These are phyloP conservation scores for Tetrapedia diversipes DNA, from an alignment of 2,888 invertebrate species.

Conservation along the genomic window DNA sequence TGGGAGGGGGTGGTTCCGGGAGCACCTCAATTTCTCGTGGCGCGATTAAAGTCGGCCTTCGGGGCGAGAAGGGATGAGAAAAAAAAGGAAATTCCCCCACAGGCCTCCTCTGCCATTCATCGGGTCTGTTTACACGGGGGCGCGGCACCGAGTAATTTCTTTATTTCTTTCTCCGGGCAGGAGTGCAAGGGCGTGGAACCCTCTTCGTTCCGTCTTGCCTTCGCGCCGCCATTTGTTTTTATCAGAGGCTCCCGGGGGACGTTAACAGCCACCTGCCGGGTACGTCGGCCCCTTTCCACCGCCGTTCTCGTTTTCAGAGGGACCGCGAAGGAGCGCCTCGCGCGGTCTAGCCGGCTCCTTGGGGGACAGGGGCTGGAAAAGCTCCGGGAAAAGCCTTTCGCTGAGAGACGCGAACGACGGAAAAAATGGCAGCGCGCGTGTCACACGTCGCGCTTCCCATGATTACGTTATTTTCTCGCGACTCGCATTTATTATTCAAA, in stretches of 20 bases:
- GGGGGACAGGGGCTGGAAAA: constrained; percentile 45
- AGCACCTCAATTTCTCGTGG: constrained; percentile 40
- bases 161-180: constrained; percentile 77
- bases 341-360: constrained; percentile 37
- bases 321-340: constrained; percentile 18
- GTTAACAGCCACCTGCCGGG: constrained; percentile 70
- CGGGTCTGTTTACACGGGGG: constrained; percentile 67
- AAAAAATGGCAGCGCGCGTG: constrained; percentile 67
- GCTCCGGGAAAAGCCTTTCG: constrained; percentile 64
- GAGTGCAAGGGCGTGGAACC: constrained; percentile 59
- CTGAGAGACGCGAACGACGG: constrained; percentile 12
- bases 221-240: constrained; percentile 81
- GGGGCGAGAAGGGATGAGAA: background rate
- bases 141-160: constrained; percentile 79
- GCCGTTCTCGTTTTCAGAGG: constrained; percentile 15
- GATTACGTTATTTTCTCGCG: constrained; percentile 78
- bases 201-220: constrained; percentile 61
- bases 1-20: constrained; percentile 15
- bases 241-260: constrained; percentile 78
- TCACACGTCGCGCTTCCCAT: constrained; percentile 76
- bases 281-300: constrained; percentile 33
- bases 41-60: constrained; percentile 49
- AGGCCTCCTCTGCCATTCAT: constrained; percentile 63
- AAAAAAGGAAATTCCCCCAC: constrained; percentile 42
- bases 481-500: constrained; percentile 77